Percentiles rank a stretch among this genome's conserved stretches.
Evolutionary conservation across 2,888 invertebrate genomes (phyloP).

Genomic region (Agapostemon virescens): DNA sequence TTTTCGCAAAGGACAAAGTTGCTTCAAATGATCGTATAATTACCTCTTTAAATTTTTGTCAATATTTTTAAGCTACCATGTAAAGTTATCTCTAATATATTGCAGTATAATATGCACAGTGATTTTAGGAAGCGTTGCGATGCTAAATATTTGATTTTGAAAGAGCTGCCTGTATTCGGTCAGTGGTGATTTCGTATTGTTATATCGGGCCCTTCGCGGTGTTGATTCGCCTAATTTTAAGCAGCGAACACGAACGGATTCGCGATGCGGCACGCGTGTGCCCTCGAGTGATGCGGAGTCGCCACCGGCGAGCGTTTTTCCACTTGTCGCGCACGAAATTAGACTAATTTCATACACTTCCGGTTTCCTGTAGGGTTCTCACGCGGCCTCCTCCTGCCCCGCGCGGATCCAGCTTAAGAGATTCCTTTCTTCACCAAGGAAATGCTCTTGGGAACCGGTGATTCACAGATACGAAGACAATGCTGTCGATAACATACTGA

Average conservation of each 20-base stretch:
- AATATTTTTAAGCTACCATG: too few species aligned
- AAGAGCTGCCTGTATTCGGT: too few species aligned
- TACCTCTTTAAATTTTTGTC: too few species aligned
- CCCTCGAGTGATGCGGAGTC: constrained; percentile 32
- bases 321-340: constrained; percentile 60
- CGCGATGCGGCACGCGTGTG: constrained; percentile 45
- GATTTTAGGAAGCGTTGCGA: too few species aligned
- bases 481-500: not conserved
- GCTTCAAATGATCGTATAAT: too few species aligned
- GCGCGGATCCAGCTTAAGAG: not conserved
- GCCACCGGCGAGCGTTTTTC: constrained; percentile 53
- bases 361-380: constrained; percentile 55
- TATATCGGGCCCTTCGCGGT: not conserved
- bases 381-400: constrained; percentile 18
- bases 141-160: too few species aligned
- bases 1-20: too few species aligned
- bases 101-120: too few species aligned
- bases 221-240: not conserved
- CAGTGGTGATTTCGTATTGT: not conserved
- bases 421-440: not conserved
- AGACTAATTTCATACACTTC: constrained; percentile 59
- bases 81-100: too few species aligned
- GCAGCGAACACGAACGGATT: constrained; percentile 25
- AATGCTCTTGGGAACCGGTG: not conserved
- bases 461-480: not conserved